Evolutionary conservation across 2,113 vertebrate species (phyloP), one percentile per base, ranked within the genome.

Genomic region (Phalacrocorax carbo): DNA sequence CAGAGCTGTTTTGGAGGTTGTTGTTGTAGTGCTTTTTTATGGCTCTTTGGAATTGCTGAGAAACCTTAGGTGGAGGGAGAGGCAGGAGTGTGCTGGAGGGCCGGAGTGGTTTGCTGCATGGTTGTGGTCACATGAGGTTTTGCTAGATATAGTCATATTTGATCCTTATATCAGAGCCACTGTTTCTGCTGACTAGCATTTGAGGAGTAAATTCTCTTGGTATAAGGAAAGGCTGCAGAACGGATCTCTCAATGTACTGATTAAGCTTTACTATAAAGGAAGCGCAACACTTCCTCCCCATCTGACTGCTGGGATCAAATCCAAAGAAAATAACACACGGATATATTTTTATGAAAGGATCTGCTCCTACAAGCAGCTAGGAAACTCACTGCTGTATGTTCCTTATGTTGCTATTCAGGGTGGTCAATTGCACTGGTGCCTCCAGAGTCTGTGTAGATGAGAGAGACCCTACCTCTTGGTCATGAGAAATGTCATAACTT

Each of bases 261-360:
- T 66, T 60, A 58, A 71, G 54, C 46, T 93, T 83, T 88, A 36
- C 78, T 90, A 48, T 66, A 26, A 78, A 80, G 66, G 38, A 87
- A 86, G 44, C 23, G 42, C 52, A 82, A 49, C 36, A 11, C 36
- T 85, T 90, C 78, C 82, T 94, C 66, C 49, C 62, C 58, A 66
- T 89, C 75, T 91, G 89, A 94, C 65, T 85, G 29, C 81, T 96
- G 87, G 89, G 82, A 96, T 85, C 48, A 64, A 82, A 87, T 94
- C 86, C 86, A 90, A 94, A 58, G 69, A 54, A 94, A 91, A 84
- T 44, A 57, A 73, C 80, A 34, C 69, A 89, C 1, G 9, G 21
- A 58, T 58, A 21, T 61, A 36, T 90, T 91, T 92, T 86, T 71
- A 34, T 80, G 71, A 40, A 60, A 84, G 38, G 4, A 87, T 90